Conservation (phyloP, 2,797 vertebrate genomes). For the Malurus splendens region DNA sequence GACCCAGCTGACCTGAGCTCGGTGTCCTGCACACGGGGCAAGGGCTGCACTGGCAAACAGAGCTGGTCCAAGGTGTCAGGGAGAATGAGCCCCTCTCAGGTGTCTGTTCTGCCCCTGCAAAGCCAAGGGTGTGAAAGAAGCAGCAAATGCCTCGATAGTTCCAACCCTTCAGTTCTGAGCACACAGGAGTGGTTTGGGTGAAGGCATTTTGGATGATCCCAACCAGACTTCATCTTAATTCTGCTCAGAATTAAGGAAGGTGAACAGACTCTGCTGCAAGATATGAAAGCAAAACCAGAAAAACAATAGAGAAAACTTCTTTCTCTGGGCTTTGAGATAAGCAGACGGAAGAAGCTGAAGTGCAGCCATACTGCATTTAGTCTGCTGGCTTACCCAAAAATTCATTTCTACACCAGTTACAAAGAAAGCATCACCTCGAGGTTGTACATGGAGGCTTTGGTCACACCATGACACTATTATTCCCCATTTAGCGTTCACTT, state of each 20-base stretch:
- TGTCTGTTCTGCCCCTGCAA: background rate
- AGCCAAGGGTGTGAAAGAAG: background rate
- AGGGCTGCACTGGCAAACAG: background rate
- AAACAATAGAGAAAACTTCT: background rate
- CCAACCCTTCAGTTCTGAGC: background rate
- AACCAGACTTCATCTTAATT: background rate
- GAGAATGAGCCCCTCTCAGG: background rate
- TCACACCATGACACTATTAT: conserved; percentile 7
- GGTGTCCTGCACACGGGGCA: background rate
- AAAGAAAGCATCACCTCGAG: conserved; percentile 20
- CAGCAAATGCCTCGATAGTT: background rate
- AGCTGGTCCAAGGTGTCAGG: background rate
- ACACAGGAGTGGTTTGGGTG: background rate
- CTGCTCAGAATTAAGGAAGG: background rate
- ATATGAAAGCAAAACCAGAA: background rate
- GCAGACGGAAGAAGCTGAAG: background rate
- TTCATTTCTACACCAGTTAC: background rate
- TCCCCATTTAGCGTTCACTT: background rate
- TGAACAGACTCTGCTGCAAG: conserved; percentile 20
- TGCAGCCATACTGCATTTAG: conserved; percentile 5
- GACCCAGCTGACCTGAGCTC: background rate
- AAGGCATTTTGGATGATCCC: background rate
- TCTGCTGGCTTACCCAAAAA: conserved; percentile 14
- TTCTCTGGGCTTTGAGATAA: conserved; percentile 51
- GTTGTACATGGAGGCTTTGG: background rate